A percentile compares a stretch with the other conserved stretches of the same genome.
phyloP scores from a whole-genome alignment of 1,140 invertebrate species.

The Drosophila biarmipes region DNA sequence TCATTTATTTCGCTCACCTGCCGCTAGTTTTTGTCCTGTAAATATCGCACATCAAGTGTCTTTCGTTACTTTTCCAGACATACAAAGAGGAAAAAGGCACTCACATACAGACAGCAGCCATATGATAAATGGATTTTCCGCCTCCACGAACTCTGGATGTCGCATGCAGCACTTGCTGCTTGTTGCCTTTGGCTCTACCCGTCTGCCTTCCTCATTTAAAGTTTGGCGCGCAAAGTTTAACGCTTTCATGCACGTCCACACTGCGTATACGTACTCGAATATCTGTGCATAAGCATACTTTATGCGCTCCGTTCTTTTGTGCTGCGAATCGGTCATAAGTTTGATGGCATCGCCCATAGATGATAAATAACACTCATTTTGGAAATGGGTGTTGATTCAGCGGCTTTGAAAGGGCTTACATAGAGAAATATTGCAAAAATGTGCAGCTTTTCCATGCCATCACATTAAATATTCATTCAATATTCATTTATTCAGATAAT shows the following conservation, averaged over 20 bases:
- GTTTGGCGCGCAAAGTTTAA: slow-evolving; percentile 35
- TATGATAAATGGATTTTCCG: slow-evolving; percentile 66
- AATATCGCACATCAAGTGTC: slow-evolving; percentile 44
- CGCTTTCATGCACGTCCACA: slow-evolving; percentile 10
- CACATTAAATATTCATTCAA: too few relatives aligned
- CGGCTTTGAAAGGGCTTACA: not conserved
- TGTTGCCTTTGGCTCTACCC: slow-evolving; percentile 17
- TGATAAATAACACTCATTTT: slow-evolving; percentile 29
- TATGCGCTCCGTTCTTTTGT: slow-evolving; percentile 14
- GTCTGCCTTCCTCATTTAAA: slow-evolving; percentile 39
- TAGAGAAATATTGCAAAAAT: too few relatives aligned
- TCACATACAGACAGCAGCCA: slow-evolving; percentile 36
- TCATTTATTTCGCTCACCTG: slow-evolving; percentile 43
- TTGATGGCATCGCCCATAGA: slow-evolving; percentile 21
- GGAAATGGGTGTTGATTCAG: slow-evolving; percentile 2
- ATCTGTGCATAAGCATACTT: slow-evolving; percentile 25
- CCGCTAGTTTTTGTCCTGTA: slow-evolving; percentile 41
- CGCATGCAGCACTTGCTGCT: slow-evolving; percentile 40
- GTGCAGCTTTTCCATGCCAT: too few relatives aligned
- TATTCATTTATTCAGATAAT: too few relatives aligned
- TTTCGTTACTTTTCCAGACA: slow-evolving; percentile 38
- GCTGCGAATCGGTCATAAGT: slow-evolving; percentile 15
- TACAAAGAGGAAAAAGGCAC: not conserved
- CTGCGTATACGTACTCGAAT: slow-evolving; percentile 24
- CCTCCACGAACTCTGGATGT: slow-evolving; percentile 50